Percentiles rank a stretch among this genome's conserved stretches.
Conservation (phyloP, 2,113 vertebrate species). For the Elachura formosa region DNA sequence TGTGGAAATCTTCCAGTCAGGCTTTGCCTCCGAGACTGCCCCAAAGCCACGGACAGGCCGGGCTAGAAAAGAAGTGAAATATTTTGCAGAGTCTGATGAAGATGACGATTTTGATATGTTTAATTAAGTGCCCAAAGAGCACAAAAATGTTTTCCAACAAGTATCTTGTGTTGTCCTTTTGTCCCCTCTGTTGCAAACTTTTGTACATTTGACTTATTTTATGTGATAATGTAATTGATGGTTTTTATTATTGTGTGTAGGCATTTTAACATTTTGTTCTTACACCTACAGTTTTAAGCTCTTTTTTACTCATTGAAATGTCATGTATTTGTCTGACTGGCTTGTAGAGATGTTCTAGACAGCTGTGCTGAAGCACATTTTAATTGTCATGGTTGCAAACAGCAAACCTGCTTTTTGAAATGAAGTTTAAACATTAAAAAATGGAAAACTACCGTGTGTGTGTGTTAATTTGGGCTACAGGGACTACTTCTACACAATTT, state of each 20-base stretch:
- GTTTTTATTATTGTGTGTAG: constrained; percentile 96
- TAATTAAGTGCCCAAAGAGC: constrained; percentile 81
- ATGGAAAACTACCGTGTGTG: constrained; percentile 55
- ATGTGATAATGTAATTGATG: constrained; percentile 91
- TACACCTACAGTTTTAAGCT: constrained; percentile 91
- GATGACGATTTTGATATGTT: constrained; percentile 92
- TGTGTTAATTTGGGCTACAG: not conserved
- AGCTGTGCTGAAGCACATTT: constrained; percentile 91
- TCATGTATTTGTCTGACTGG: constrained; percentile 91
- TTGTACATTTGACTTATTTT: constrained; percentile 97
- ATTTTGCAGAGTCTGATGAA: constrained; percentile 90
- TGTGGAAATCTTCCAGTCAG: constrained; percentile 78
- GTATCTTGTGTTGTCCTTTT: constrained; percentile 79
- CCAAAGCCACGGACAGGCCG: constrained; percentile 83
- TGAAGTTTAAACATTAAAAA: constrained; percentile 97
- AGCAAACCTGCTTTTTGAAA: constrained; percentile 95
- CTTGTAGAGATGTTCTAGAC: constrained; percentile 95
- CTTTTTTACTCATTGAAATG: constrained; percentile 95
- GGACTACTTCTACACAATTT: constrained; percentile 56
- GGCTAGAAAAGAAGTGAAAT: constrained; percentile 92
- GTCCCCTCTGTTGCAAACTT: constrained; percentile 88
- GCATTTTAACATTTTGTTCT: constrained; percentile 99
- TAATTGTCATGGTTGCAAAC: constrained; percentile 88
- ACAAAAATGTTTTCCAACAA: constrained; percentile 74
- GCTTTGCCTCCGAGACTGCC: constrained; percentile 67